phyloP scores from a whole-genome alignment of 2,888 invertebrate genomes.

The Pogonocherus hispidulus region DNA sequence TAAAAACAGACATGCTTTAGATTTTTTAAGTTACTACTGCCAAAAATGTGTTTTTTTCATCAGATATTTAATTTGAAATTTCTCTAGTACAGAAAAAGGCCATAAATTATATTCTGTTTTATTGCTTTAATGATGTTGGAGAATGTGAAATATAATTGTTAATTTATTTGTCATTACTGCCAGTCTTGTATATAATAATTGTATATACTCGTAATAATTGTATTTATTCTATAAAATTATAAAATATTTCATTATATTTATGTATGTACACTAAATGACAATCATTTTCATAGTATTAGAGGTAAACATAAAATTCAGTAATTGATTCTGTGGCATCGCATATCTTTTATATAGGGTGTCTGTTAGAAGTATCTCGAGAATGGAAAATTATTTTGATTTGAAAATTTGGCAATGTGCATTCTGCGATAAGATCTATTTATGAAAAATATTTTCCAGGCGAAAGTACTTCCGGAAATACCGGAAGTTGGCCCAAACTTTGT shows the following conservation, averaged over 20 bases:
- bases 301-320: no score
- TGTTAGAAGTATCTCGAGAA: no score
- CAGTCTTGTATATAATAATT: constrained; percentile 53
- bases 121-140: not conserved
- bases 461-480: no score
- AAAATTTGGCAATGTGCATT: no score
- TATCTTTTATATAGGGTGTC: no score
- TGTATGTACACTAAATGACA: constrained; percentile 10
- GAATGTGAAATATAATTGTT: constrained; percentile 20
- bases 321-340: no score
- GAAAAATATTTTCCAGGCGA: no score
- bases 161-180: constrained; percentile 50
- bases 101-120: not conserved
- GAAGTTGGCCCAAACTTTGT: no score
- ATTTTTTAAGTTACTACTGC: constrained; percentile 24
- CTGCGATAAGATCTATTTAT: no score
- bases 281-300: no score
- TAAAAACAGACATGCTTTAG: constrained; percentile 26
- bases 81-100: not conserved
- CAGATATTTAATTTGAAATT: not conserved
- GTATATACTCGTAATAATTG: no score
- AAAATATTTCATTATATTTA: constrained; percentile 35
- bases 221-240: constrained; percentile 49
- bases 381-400: no score
- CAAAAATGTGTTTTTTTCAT: constrained; percentile 20